Evolutionary conservation across 2,888 invertebrate genomes (phyloP).

Genomic region (Arrhopalites spinosus): DNA sequence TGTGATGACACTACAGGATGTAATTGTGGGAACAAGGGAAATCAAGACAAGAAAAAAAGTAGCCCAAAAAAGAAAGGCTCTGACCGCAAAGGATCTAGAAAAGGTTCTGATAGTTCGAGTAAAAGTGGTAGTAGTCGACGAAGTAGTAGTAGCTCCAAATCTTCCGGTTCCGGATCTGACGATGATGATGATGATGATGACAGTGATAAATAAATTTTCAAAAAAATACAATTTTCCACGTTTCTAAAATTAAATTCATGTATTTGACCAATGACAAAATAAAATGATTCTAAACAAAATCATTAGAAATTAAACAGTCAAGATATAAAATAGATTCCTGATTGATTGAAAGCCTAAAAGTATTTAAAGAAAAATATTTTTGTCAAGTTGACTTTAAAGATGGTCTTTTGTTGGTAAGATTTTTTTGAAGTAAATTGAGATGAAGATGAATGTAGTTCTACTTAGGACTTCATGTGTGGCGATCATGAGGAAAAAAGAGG

Average conservation of each 20-base stretch:
- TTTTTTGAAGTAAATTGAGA: background rate
- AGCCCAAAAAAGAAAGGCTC: too few species aligned
- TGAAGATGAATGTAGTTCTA: slow-evolving; percentile 1
- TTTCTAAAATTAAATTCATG: background rate
- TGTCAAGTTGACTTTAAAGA: too few species aligned
- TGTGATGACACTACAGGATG: background rate
- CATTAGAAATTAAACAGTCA: too few species aligned
- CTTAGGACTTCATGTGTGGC: slow-evolving; percentile 26
- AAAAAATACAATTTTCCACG: background rate
- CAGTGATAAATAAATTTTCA: background rate
- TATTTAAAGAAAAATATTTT: too few species aligned
- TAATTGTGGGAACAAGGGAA: background rate
- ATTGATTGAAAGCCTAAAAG: too few species aligned
- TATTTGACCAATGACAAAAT: background rate
- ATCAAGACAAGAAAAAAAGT: background rate
- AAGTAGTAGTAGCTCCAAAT: background rate
- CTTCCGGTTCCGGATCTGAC: background rate
- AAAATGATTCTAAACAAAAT: slow-evolving; percentile 1
- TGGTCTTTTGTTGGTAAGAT: background rate
- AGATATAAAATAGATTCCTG: too few species aligned
- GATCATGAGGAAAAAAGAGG: background rate
- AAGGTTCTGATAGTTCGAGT: background rate
- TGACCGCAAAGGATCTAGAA: background rate
- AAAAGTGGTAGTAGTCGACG: background rate
- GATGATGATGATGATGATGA: slow-evolving; percentile 16